Conservation (phyloP, 2,888 invertebrate genomes). For the Oligia latruncula region DNA sequence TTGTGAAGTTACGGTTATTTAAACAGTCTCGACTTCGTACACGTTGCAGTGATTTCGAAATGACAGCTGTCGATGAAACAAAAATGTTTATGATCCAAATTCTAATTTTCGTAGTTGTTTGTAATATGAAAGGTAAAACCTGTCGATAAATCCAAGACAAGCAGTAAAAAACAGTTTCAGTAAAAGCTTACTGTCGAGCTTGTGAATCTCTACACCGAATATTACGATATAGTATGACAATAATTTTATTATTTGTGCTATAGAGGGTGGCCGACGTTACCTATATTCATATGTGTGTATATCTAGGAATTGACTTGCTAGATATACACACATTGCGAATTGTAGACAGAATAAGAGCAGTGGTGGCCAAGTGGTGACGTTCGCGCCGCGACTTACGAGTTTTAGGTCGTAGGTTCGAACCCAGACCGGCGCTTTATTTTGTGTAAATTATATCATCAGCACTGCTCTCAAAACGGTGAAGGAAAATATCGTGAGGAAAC, state of each 20-base stretch:
- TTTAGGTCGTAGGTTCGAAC: too few relatives aligned
- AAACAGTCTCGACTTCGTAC: slow-evolving; percentile 1
- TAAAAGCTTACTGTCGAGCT: background rate
- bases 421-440: too few relatives aligned
- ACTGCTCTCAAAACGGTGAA: too few relatives aligned
- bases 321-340: background rate
- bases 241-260: background rate
- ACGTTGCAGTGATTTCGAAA: slow-evolving; percentile 20
- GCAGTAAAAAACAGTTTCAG: background rate
- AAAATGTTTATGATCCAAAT: slow-evolving; percentile 34
- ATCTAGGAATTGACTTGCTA: too few relatives aligned
- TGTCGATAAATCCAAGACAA: background rate
- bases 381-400: too few relatives aligned
- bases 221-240: background rate
- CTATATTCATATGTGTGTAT: background rate
- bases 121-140: slow-evolving; percentile 9
- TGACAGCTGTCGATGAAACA: slow-evolving; percentile 27
- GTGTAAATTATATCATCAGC: too few relatives aligned
- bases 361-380: too few relatives aligned
- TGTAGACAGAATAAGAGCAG: background rate
- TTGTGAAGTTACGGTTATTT: background rate
- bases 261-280: too few relatives aligned
- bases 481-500: too few relatives aligned
- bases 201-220: background rate
- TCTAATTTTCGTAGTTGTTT: slow-evolving; percentile 1